Evolutionary conservation across 2,113 vertebrate genomes (phyloP).

Genomic region (Burhinus oedicnemus): DNA sequence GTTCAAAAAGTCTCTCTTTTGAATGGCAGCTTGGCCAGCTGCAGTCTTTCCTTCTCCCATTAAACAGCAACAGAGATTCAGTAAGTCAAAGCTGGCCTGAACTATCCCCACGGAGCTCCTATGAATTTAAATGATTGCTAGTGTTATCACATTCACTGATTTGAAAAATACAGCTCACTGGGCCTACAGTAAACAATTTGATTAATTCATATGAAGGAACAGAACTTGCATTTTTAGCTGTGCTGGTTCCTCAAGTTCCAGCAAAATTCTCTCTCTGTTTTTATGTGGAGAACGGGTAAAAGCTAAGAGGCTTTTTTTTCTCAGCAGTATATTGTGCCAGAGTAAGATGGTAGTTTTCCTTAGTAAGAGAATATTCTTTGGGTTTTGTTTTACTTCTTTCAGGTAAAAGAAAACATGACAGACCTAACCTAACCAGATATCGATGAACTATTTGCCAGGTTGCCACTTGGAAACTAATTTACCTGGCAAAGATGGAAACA

Average conservation of each 20-base stretch:
- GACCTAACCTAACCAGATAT: not conserved
- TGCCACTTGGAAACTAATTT: not conserved
- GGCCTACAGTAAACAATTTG: conserved; percentile 11
- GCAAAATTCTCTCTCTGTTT: conserved; percentile 12
- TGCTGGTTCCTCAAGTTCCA: not conserved
- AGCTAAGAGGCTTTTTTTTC: not conserved
- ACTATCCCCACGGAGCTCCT: not conserved
- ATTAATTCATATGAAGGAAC: conserved; percentile 53
- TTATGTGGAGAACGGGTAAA: not conserved
- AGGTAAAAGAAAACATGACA: not conserved
- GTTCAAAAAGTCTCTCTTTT: conserved; percentile 6
- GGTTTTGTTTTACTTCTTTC: not conserved
- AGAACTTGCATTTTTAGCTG: conserved; percentile 30
- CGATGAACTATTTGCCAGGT: not conserved
- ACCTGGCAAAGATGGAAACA: not conserved
- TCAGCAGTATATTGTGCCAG: not conserved
- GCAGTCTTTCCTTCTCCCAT: not conserved
- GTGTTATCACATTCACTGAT: conserved; percentile 14
- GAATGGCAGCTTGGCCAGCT: conserved; percentile 43
- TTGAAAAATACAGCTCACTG: conserved; percentile 23
- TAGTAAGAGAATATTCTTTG: not conserved
- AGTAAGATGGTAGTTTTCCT: not conserved
- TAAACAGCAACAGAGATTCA: conserved; percentile 41
- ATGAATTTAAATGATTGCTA: conserved; percentile 53
- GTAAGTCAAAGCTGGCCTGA: conserved; percentile 28